These are phyloP conservation scores for Scleropages formosus DNA, from an alignment of 2,797 vertebrate species.

Conservation along the genomic window DNA sequence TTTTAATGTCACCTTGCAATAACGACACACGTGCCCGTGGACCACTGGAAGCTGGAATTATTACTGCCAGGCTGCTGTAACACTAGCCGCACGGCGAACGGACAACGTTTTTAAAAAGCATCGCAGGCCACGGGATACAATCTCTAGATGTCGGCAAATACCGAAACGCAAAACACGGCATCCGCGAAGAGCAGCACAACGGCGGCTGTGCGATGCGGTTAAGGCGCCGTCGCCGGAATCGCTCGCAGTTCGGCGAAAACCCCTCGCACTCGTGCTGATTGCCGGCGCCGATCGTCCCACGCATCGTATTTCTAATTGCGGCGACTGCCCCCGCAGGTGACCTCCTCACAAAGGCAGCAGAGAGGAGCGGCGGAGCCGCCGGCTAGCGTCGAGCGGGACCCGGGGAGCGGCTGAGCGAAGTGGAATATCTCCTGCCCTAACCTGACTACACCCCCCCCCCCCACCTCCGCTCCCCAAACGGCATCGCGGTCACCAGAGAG, in stretches of 20 bases:
- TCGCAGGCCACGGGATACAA: slow-evolving; percentile 31
- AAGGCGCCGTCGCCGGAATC: background rate
- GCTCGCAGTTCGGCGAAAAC: slow-evolving; percentile 16
- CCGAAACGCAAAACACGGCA: slow-evolving; percentile 26
- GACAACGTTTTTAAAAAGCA: slow-evolving; percentile 34
- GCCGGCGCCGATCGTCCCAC: background rate
- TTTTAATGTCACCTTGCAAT: slow-evolving; percentile 33
- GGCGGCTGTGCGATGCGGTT: background rate
- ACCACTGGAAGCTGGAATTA: slow-evolving; percentile 45
- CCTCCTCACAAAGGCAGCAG: slow-evolving; percentile 26
- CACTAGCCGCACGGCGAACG: slow-evolving; percentile 43
- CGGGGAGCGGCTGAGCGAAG: too few relatives aligned
- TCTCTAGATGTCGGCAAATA: background rate
- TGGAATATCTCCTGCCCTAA: slow-evolving; percentile 6
- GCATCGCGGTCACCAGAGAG: background rate
- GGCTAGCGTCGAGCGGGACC: too few relatives aligned
- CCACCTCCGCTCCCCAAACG: background rate
- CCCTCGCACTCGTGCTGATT: background rate
- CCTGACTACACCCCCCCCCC: slow-evolving; percentile 2
- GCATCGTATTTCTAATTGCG: slow-evolving; percentile 33
- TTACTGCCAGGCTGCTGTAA: slow-evolving; percentile 49
- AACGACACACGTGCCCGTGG: slow-evolving; percentile 28
- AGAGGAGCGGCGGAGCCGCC: background rate
- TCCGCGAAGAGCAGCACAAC: slow-evolving; percentile 20
- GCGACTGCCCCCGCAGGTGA: slow-evolving; percentile 34